Conservation (phyloP, 35 echinoderm and acorn worm genomes). For the Heliocidaris erythrogramma region DNA sequence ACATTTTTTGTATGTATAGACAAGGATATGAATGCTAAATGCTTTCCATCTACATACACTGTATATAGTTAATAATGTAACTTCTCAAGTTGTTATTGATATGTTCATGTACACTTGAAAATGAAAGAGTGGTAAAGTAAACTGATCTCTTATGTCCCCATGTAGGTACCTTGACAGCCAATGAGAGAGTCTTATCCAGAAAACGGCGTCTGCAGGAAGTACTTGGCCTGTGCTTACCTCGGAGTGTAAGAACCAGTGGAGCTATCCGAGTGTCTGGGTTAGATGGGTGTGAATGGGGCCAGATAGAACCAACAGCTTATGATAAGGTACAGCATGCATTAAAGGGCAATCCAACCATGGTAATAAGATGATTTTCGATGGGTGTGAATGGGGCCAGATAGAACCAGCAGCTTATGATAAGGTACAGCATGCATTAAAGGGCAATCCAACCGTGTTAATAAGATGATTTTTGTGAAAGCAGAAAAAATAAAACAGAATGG, state of each 20-base stretch:
- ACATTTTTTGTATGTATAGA: too few species aligned
- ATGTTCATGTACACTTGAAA: too few species aligned
- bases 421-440: conserved; percentile 52
- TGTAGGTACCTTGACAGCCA: conserved; percentile 69
- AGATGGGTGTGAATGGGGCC: conserved; percentile 78
- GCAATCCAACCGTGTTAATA: too few species aligned
- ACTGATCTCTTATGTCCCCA: neutral
- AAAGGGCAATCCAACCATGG: too few species aligned
- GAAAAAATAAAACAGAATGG: too few species aligned
- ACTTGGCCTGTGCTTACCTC: conserved; percentile 56
- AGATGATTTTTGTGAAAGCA: too few species aligned
- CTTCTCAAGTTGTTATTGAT: too few species aligned
- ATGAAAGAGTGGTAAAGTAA: too few species aligned
- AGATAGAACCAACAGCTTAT: conserved; percentile 68
- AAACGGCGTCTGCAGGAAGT: conserved; percentile 64
- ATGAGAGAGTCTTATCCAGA: conserved; percentile 62
- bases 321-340: conserved; percentile 66
- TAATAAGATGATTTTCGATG: too few species aligned
- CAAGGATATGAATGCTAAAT: too few species aligned
- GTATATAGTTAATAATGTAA: too few species aligned
- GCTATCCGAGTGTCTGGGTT: conserved; percentile 50
- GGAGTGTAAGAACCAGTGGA: conserved; percentile 36
- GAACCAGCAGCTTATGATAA: conserved; percentile 80
- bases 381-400: conserved; percentile 58
- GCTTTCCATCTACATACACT: too few species aligned